phyloP scores from a whole-genome alignment of 1,140 invertebrate genomes.

The Panagrolaimus sp. region DNA sequence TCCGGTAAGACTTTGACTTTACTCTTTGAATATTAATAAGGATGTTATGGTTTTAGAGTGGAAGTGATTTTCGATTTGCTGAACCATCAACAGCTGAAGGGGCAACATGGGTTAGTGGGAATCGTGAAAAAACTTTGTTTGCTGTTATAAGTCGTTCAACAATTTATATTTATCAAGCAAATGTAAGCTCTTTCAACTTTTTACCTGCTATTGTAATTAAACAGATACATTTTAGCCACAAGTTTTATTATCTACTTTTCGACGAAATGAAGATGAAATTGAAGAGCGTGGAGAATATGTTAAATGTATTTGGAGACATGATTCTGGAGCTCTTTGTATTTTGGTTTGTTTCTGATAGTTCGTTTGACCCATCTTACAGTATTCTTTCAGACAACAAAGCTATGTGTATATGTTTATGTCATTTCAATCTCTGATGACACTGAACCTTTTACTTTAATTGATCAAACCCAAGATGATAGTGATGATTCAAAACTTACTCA shows the following conservation, averaged over 20 bases:
- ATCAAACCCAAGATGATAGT: slow-evolving; percentile 11
- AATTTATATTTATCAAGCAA: slow-evolving; percentile 38
- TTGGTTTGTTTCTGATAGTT: slow-evolving; percentile 34
- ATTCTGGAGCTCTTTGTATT: slow-evolving; percentile 44
- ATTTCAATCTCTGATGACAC: slow-evolving; percentile 35
- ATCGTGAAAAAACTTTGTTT: slow-evolving; percentile 41
- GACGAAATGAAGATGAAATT: slow-evolving; percentile 35
- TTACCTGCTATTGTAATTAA: slow-evolving; percentile 17
- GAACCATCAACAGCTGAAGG: neutral
- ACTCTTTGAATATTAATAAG: too few relatives aligned
- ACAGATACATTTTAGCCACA: slow-evolving; percentile 38
- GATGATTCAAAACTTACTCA: slow-evolving; percentile 10
- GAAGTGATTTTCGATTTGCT: neutral
- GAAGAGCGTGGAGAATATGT: slow-evolving; percentile 32
- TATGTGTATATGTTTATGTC: slow-evolving; percentile 43
- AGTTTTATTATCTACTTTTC: slow-evolving; percentile 38
- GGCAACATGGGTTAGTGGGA: slow-evolving; percentile 28
- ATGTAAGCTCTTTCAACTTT: slow-evolving; percentile 28
- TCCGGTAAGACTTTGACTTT: too few relatives aligned
- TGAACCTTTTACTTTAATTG: slow-evolving; percentile 38
- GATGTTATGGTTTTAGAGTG: slow-evolving; percentile 4
- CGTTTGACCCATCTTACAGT: too few relatives aligned
- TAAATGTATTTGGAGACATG: slow-evolving; percentile 41
- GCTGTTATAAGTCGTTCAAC: slow-evolving; percentile 32
- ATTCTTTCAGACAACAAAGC: slow-evolving; percentile 34